Conservation (phyloP, 2,888 invertebrate genomes). For the Chrysolina oricalcia region DNA sequence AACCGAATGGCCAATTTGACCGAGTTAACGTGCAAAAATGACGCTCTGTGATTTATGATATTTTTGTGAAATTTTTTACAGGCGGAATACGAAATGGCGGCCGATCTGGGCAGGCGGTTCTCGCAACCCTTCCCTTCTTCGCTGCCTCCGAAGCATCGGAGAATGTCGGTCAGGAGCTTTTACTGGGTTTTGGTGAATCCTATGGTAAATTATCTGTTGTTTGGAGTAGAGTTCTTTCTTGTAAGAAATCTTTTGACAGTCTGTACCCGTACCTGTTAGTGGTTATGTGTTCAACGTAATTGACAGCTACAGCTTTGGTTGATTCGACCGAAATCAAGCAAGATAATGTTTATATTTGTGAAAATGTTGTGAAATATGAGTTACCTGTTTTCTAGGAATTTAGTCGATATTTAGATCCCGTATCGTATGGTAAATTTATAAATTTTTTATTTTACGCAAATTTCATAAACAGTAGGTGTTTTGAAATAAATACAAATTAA, state of each 20-base stretch:
- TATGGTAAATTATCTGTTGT: slow-evolving; percentile 56
- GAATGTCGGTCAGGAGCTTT: slow-evolving; percentile 65
- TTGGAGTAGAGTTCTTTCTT: slow-evolving; percentile 20
- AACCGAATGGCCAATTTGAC: slow-evolving; percentile 43
- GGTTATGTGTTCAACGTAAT: neutral
- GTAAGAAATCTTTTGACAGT: neutral
- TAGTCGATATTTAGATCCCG: too few species aligned
- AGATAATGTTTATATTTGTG: too few species aligned
- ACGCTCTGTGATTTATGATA: slow-evolving; percentile 34
- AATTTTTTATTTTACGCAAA: too few species aligned
- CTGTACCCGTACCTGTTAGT: too few species aligned
- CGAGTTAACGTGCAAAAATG: slow-evolving; percentile 40
- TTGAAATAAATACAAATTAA: too few species aligned
- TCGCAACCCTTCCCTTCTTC: slow-evolving; percentile 54
- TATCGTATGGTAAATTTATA: too few species aligned
- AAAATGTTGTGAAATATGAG: too few species aligned
- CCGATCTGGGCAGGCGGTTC: slow-evolving; percentile 49
- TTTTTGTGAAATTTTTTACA: slow-evolving; percentile 39
- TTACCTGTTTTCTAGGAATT: too few species aligned
- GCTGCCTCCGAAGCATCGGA: slow-evolving; percentile 56
- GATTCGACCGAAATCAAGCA: too few species aligned
- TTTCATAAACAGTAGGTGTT: too few species aligned
- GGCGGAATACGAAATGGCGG: slow-evolving; percentile 45
- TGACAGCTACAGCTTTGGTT: too few species aligned
- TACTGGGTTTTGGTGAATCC: slow-evolving; percentile 64